Percentiles rank a stretch among this genome's conserved stretches.
phyloP scores from a whole-genome alignment of 2,797 vertebrate species.

The Varecia variegata region DNA sequence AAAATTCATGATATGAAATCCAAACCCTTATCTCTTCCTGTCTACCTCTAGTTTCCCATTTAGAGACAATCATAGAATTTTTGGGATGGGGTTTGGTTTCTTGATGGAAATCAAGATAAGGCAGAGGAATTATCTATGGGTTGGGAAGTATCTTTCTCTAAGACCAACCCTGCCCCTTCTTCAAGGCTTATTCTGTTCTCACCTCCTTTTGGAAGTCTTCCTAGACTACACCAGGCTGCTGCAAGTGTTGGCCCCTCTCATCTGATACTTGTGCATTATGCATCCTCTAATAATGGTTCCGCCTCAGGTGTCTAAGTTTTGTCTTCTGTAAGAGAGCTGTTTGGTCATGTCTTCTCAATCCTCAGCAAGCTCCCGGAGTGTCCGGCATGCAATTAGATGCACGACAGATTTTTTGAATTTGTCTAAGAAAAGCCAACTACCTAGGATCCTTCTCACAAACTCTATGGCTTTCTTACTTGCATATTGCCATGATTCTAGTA shows the following conservation, averaged over 20 bases:
- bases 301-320: background rate
- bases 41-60: background rate
- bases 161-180: background rate
- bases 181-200: background rate
- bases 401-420: conserved; percentile 21
- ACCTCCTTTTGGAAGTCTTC: background rate
- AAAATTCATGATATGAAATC: background rate
- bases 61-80: background rate
- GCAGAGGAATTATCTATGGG: background rate
- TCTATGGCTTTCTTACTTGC: background rate
- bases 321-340: background rate
- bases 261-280: background rate
- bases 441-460: background rate
- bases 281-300: background rate
- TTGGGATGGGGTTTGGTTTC: background rate
- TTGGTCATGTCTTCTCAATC: background rate
- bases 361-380: background rate
- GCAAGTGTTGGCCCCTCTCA: background rate
- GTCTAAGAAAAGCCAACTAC: background rate
- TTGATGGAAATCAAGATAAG: background rate
- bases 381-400: background rate
- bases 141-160: background rate
- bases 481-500: background rate
- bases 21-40: background rate
- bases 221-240: background rate